These are phyloP conservation scores for Cyphomyrmex costatus DNA, from an alignment of 1,140 invertebrate genomes.

Conservation along the genomic window DNA sequence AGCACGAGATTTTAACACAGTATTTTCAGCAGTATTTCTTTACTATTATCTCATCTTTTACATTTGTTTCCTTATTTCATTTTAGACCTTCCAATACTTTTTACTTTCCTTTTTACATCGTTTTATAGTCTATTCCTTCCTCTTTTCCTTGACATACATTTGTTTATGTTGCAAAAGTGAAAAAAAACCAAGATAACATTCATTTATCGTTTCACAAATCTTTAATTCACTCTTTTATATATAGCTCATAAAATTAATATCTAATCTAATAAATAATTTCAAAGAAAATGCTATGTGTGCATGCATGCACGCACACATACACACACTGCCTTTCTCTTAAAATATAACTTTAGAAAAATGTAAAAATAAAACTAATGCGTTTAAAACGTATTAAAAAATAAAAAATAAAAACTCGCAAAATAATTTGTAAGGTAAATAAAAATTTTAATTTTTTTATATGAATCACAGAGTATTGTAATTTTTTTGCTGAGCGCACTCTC, in stretches of 20 bases:
- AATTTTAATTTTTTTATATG: not conserved
- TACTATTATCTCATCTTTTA: slow-evolving; percentile 1
- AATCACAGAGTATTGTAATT: not conserved
- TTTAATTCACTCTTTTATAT: too few species aligned
- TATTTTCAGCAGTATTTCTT: not conserved
- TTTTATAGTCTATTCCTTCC: not conserved
- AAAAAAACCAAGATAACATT: not conserved
- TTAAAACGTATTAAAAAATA: not conserved
- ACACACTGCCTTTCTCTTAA: not conserved
- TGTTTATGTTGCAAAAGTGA: not conserved
- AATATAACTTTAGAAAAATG: not conserved
- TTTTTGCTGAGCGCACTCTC: not conserved
- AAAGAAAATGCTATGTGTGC: not conserved
- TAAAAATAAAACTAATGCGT: not conserved
- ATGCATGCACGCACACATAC: too few species aligned
- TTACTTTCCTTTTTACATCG: slow-evolving; percentile 3
- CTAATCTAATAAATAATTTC: not conserved
- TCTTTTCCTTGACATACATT: not conserved
- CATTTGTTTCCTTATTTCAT: not conserved
- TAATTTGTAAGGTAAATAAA: not conserved
- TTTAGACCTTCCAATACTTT: not conserved
- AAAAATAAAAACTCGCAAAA: not conserved
- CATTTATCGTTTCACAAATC: not conserved
- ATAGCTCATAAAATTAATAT: too few species aligned
- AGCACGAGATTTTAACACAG: not conserved